Evolutionary conservation across 2,888 invertebrate species (phyloP).

Genomic region (Falcaria lacertinaria): DNA sequence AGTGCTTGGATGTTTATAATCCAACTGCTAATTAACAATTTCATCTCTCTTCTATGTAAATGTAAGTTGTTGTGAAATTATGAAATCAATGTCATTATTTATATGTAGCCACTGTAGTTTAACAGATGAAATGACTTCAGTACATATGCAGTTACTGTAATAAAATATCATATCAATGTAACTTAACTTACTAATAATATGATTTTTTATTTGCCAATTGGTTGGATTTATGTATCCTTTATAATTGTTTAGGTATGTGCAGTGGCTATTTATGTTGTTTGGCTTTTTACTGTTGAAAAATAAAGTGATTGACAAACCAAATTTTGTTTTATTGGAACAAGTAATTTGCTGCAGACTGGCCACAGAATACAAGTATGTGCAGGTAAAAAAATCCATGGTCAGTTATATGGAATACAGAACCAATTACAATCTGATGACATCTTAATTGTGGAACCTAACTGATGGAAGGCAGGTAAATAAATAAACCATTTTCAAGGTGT

Average conservation of each 20-base stretch:
- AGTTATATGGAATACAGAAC: too few species aligned
- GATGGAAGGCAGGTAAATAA: too few species aligned
- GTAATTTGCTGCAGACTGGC: too few species aligned
- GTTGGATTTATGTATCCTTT: not conserved
- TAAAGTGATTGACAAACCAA: conserved; percentile 46
- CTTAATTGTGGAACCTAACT: too few species aligned
- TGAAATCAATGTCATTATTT: conserved; percentile 6
- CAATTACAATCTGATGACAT: too few species aligned
- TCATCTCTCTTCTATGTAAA: conserved; percentile 8
- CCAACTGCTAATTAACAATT: conserved; percentile 11
- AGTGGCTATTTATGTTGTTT: conserved; percentile 18
- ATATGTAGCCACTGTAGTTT: conserved; percentile 4
- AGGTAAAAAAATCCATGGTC: too few species aligned
- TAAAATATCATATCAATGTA: not conserved
- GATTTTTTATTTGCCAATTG: not conserved
- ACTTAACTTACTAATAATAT: not conserved
- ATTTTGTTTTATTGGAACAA: too few species aligned
- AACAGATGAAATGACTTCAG: not conserved
- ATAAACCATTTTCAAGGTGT: too few species aligned
- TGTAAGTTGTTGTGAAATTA: not conserved
- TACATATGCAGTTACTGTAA: not conserved
- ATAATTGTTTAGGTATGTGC: conserved; percentile 20
- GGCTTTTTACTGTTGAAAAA: conserved; percentile 40
- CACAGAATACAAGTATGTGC: too few species aligned
- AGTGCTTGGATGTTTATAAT: conserved; percentile 33